A percentile compares a stretch with the other conserved stretches of the same genome.
phyloP scores from a whole-genome alignment of 2,888 invertebrate genomes.

The Mesorhabditis belari region DNA sequence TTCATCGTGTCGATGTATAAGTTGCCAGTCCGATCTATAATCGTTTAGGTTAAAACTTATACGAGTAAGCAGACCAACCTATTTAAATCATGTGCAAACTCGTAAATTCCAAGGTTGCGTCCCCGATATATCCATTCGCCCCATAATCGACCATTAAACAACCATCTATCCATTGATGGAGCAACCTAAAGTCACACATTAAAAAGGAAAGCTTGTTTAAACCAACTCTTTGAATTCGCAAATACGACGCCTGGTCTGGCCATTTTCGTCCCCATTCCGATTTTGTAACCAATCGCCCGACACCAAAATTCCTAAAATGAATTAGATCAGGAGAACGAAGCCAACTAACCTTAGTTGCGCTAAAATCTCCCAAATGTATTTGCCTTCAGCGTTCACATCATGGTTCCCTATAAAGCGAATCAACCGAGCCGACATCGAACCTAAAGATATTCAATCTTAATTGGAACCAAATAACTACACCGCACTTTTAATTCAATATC shows the following conservation, averaged over 20 bases:
- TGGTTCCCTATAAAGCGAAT: constrained; percentile 47
- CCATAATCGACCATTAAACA: constrained; percentile 40
- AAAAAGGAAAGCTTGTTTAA: not conserved
- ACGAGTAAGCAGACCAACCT: too few species aligned
- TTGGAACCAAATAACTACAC: too few species aligned
- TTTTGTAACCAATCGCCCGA: constrained; percentile 48
- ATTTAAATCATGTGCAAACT: constrained; percentile 45
- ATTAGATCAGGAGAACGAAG: not conserved
- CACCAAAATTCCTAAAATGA: constrained; percentile 38
- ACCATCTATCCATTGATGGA: constrained; percentile 49
- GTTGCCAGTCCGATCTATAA: constrained; percentile 51
- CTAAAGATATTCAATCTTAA: too few species aligned
- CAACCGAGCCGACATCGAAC: constrained; percentile 20
- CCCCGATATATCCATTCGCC: constrained; percentile 50
- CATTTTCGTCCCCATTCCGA: constrained; percentile 51
- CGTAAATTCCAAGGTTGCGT: constrained; percentile 44
- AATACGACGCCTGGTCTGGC: constrained; percentile 48
- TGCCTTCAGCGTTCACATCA: constrained; percentile 48
- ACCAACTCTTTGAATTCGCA: constrained; percentile 42
- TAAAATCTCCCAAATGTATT: constrained; percentile 50
- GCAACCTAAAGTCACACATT: constrained; percentile 29
- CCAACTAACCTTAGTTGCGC: constrained; percentile 30
- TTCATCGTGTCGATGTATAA: constrained; percentile 49
- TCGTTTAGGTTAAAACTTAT: too few species aligned
- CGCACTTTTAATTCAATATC: too few species aligned